Base-by-base conservation (phyloP, 2,888 invertebrate species). In the Adelphocoris suturalis region DNA sequence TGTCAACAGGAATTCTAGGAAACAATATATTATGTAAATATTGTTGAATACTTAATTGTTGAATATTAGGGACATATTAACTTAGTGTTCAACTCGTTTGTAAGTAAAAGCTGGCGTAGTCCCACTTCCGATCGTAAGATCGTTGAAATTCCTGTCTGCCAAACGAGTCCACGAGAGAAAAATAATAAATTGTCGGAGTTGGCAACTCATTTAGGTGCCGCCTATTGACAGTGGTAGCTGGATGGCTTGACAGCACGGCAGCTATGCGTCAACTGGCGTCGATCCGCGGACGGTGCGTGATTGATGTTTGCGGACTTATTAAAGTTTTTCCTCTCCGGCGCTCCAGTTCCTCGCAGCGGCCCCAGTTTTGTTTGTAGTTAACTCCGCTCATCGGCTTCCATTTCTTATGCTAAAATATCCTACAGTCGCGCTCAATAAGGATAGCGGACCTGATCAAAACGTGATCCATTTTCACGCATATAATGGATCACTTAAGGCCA, bases 251-350 rank as follows among this genome's bases (percentile, higher is more conserved):
- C 78, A 47, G 78, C 78, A 78, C 78, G 78, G 78, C 78, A 78
- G 78, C 78, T n/a, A 37, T 78, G 78, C 78, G 78, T 78, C 78
- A 78, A 78, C 78, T 78, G 37, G 46, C 68, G 68, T 23, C 68
- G 27, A 68, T 78, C 16, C 37, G 47, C 47, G 46, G 76, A 76
- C 84, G 85, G 82, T 55, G 55, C 85, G 85, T 57, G 85, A 85
- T 85, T 85, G 85, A 85, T 85, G 85, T 85, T 85, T 85, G 85
- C 85, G 85, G 85, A 37, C 55, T 57, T 57, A 85, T 85, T 85
- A 85, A 85, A 85, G 57, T 85, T 85, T 47, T 78, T 68, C 23
- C 19, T 61, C 19, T n/a, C 61, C 3, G 61, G n/a, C 0, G 61
- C 19, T n/a, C 16, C 61, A 14, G 61, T 19, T 61, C n/a, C 68